phyloP scores from a whole-genome alignment of 2,888 invertebrate species.

The Gasteruption jaculator region DNA sequence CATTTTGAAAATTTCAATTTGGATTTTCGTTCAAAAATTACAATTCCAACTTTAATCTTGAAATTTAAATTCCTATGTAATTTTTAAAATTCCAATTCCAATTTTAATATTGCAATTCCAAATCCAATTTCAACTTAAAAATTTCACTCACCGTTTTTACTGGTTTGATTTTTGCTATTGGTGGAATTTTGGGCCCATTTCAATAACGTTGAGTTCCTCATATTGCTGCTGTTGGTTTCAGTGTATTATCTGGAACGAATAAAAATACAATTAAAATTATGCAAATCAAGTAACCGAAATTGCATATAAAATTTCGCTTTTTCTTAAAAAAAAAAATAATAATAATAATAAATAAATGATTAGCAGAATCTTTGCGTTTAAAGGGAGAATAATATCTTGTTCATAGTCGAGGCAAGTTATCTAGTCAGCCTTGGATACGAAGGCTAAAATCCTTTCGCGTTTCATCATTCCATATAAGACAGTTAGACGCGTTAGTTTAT shows the following conservation, averaged over 20 bases:
- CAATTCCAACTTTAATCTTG: no score
- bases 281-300: no score
- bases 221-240: constrained; percentile 37
- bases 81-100: no score
- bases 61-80: no score
- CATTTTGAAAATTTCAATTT: no score
- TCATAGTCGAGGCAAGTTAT: constrained; percentile 26
- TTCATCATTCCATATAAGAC: constrained; percentile 38
- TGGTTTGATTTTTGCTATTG: constrained; percentile 50
- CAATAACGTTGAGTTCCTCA: constrained; percentile 57
- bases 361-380: constrained; percentile 11
- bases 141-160: constrained; percentile 44
- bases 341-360: no score
- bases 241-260: constrained; percentile 28
- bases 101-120: no score
- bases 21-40: no score
- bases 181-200: constrained; percentile 59
- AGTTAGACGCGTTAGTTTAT: no score
- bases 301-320: no score
- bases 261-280: constrained; percentile 12
- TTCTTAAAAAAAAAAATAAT: no score
- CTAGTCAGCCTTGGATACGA: constrained; percentile 41
- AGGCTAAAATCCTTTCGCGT: constrained; percentile 47
- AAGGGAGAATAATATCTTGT: constrained; percentile 23
- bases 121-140: neutral